phyloP scores from a whole-genome alignment of 1,140 invertebrate genomes.

The Drosophila neocordata region DNA sequence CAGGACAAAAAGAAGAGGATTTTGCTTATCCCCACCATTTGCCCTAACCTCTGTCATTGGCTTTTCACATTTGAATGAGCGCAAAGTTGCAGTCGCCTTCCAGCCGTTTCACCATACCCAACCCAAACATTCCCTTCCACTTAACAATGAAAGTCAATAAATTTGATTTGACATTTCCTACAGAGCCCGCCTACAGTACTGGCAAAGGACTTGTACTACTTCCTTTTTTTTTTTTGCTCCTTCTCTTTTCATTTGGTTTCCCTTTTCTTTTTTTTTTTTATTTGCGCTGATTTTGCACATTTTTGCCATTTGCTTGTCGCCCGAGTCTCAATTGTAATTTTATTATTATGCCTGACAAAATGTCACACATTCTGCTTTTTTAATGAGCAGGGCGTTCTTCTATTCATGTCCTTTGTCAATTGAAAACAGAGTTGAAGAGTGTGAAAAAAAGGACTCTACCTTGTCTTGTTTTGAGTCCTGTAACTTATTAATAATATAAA shows the following conservation, averaged over 20 bases:
- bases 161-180: conserved; percentile 79
- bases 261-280: conserved; percentile 10
- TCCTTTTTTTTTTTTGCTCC: not conserved
- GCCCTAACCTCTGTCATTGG: conserved; percentile 60
- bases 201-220: conserved; percentile 11
- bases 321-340: conserved; percentile 67
- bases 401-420: conserved; percentile 50
- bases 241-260: not conserved
- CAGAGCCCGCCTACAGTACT: conserved; percentile 22
- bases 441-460: not conserved
- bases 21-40: conserved; percentile 33
- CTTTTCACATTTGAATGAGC: conserved; percentile 80
- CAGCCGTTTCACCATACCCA: not conserved
- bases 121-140: conserved; percentile 21
- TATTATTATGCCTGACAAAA: conserved; percentile 71
- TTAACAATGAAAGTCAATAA: conserved; percentile 79
- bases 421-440: conserved; percentile 8
- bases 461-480: not conserved
- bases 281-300: conserved; percentile 70
- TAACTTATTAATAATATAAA: not conserved
- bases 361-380: conserved; percentile 68
- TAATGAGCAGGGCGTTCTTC: conserved; percentile 59
- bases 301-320: conserved; percentile 52
- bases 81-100: conserved; percentile 46
- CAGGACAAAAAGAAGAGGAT: conserved; percentile 41